These are phyloP conservation scores for Pseudomyrmex dendroicus DNA, from an alignment of 1,140 invertebrate species.

Conservation along the genomic window DNA sequence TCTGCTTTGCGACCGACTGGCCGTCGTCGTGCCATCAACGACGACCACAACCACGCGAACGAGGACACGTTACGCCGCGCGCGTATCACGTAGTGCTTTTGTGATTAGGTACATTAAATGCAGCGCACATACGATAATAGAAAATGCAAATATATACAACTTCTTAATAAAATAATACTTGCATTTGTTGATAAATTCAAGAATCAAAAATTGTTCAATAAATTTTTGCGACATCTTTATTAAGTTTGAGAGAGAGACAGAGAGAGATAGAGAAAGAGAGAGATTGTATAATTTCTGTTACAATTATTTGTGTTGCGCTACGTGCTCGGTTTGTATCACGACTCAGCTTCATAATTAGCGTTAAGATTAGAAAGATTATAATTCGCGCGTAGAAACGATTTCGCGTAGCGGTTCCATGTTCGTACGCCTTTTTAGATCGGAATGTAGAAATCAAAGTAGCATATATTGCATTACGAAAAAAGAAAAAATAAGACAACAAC, in stretches of 20 bases:
- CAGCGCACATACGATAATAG: background rate
- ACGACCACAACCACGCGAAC: constrained; percentile 14
- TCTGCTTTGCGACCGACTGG: constrained; percentile 10
- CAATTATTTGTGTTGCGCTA: background rate
- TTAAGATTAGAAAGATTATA: background rate
- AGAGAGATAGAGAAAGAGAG: too few relatives aligned
- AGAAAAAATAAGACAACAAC: background rate
- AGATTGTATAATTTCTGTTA: constrained; percentile 5
- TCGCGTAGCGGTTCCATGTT: background rate
- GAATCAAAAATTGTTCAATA: background rate
- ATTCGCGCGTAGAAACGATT: background rate
- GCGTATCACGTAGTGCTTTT: background rate
- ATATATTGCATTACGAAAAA: constrained; percentile 1
- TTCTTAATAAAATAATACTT: background rate
- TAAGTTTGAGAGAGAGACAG: too few relatives aligned
- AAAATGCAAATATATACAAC: background rate
- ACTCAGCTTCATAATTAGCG: constrained; percentile 9
- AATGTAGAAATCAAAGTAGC: background rate
- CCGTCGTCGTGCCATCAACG: background rate
- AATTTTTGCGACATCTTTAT: background rate
- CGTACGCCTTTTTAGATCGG: background rate
- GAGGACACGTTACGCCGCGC: background rate
- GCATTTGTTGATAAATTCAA: background rate
- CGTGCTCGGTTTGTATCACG: background rate
- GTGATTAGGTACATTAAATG: too few relatives aligned